phyloP scores from a whole-genome alignment of 2,888 invertebrate species.

The Agonopterix heracliana region DNA sequence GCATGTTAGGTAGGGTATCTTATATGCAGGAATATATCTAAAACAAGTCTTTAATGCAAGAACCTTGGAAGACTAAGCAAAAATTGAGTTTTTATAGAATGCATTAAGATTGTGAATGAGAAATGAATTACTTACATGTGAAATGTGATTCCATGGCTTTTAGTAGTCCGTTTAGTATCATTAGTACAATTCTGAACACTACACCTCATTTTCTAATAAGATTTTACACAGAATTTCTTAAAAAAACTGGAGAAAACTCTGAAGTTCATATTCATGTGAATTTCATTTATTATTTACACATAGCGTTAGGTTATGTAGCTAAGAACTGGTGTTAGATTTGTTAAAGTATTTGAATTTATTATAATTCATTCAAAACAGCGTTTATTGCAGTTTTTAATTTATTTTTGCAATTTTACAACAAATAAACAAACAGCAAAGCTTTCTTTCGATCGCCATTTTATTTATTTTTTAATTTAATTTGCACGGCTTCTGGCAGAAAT shows the following conservation, averaged over 20 bases:
- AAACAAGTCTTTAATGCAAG: too few relatives aligned
- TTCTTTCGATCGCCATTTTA: not conserved
- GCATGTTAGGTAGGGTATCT: too few relatives aligned
- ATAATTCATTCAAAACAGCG: too few relatives aligned
- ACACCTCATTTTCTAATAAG: conserved; percentile 40
- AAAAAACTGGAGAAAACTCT: conserved; percentile 3
- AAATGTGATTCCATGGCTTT: conserved; percentile 53
- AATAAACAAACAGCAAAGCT: conserved; percentile 1
- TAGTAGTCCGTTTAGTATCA: conserved; percentile 42
- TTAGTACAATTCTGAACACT: conserved; percentile 48
- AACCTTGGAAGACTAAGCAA: too few relatives aligned
- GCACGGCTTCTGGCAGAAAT: not conserved
- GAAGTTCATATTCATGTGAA: too few relatives aligned
- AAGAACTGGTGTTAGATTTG: too few relatives aligned
- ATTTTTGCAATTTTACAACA: not conserved
- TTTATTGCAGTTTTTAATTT: too few relatives aligned
- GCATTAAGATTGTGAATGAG: not conserved
- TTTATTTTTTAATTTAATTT: conserved; percentile 1
- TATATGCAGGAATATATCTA: too few relatives aligned
- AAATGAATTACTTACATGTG: conserved; percentile 42
- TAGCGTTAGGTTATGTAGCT: too few relatives aligned
- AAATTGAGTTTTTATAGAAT: too few relatives aligned
- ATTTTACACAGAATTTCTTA: conserved; percentile 15
- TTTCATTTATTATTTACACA: too few relatives aligned
- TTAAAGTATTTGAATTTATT: too few relatives aligned